Conservation (phyloP, 2,888 invertebrate species). For the Athalia cordata region DNA sequence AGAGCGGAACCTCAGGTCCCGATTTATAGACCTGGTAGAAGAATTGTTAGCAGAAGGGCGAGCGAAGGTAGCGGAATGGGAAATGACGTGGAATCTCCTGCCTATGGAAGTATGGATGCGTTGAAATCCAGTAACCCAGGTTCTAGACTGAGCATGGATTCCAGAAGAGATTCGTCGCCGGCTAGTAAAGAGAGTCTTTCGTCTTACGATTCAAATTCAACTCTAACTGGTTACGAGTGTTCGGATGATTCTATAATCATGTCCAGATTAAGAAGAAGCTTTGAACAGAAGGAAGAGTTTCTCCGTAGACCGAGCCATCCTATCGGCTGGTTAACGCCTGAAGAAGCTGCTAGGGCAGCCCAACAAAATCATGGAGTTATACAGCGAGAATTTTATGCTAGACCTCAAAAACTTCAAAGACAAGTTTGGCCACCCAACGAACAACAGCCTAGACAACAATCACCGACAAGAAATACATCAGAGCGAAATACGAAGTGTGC, state of each 20-base stretch:
- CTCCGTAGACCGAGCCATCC: conserved; percentile 84
- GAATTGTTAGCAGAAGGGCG: conserved; percentile 71
- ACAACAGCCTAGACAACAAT: conserved; percentile 68
- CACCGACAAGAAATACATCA: conserved; percentile 72
- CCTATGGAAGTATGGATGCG: conserved; percentile 58
- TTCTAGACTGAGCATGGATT: conserved; percentile 73
- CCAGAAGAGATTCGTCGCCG: conserved; percentile 79
- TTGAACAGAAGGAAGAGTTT: conserved; percentile 94
- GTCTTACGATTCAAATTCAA: conserved; percentile 82
- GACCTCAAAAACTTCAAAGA: conserved; percentile 85
- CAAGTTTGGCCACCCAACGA: conserved; percentile 82
- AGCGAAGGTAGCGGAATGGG: conserved; percentile 74
- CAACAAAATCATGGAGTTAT: conserved; percentile 67
- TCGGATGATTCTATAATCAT: conserved; percentile 84
- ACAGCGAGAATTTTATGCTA: conserved; percentile 85
- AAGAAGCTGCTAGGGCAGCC: conserved; percentile 68
- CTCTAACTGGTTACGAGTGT: conserved; percentile 79
- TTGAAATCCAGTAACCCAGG: conserved; percentile 64
- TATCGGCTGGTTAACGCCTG: conserved; percentile 77
- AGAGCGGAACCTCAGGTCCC: conserved; percentile 70
- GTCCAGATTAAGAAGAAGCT: conserved; percentile 87
- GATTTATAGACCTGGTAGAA: conserved; percentile 63
- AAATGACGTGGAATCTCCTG: conserved; percentile 62
- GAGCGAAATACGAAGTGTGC: conserved; percentile 49
- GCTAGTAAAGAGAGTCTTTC: conserved; percentile 82